Evolutionary conservation across 2,113 vertebrate species (phyloP).

Genomic region (Bubalus kerabau): DNA sequence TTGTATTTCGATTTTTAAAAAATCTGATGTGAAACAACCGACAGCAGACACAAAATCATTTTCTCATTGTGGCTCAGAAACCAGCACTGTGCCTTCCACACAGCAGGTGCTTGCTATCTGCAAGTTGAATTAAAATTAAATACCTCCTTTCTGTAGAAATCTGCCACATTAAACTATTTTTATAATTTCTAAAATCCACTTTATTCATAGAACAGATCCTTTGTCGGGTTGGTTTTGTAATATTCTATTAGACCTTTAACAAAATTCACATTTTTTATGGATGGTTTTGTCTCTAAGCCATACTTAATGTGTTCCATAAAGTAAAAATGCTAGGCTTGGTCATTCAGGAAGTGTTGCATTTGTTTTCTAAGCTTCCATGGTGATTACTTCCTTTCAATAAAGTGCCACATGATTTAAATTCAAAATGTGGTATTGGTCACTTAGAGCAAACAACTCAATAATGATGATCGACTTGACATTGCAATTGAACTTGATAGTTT

Average conservation of each 20-base stretch:
- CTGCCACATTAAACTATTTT: not conserved
- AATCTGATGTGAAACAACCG: not conserved
- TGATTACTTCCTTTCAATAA: not conserved
- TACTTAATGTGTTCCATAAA: not conserved
- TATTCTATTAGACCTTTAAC: not conserved
- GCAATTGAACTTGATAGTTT: not conserved
- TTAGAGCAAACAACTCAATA: slow-evolving; percentile 10
- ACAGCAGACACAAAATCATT: not conserved
- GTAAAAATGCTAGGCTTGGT: not conserved
- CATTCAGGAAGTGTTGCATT: not conserved
- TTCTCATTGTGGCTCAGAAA: not conserved
- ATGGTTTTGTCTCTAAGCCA: not conserved
- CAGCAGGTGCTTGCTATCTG: not conserved
- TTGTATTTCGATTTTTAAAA: not conserved
- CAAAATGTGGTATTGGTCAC: not conserved
- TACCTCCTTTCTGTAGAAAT: not conserved
- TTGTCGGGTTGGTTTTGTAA: not conserved
- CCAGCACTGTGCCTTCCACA: not conserved
- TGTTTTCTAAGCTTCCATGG: not conserved
- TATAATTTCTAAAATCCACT: not conserved
- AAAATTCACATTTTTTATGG: not conserved
- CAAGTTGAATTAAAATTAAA: not conserved
- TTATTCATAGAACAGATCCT: not conserved
- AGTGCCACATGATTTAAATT: not conserved
- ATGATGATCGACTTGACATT: not conserved